These are phyloP conservation scores for Graptemys geographica DNA, from an alignment of 2,797 vertebrate genomes.

Conservation along the genomic window DNA sequence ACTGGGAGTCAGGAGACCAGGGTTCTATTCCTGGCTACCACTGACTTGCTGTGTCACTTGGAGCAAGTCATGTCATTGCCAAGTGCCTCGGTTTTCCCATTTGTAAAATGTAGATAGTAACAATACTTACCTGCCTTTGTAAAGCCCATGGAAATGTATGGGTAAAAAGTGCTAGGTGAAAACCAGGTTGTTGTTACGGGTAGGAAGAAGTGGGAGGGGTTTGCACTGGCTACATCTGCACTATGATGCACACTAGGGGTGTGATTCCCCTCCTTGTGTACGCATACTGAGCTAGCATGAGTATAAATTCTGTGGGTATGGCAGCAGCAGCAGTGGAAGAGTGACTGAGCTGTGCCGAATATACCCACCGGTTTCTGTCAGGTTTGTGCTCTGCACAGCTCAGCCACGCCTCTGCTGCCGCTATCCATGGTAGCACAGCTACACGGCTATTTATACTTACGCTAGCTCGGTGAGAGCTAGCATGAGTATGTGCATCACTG, in stretches of 20 bases:
- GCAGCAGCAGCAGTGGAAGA: background rate
- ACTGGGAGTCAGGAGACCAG: background rate
- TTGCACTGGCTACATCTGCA: background rate
- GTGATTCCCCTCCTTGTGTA: background rate
- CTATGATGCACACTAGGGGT: background rate
- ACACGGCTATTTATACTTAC: background rate
- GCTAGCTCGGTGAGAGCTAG: background rate
- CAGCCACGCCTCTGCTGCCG: background rate
- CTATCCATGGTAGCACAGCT: background rate
- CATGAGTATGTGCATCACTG: background rate
- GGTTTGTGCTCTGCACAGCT: background rate
- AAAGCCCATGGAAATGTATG: background rate
- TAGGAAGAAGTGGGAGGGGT: background rate
- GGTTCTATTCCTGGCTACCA: background rate
- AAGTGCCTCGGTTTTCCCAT: background rate
- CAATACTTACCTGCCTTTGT: background rate
- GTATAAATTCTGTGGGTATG: background rate
- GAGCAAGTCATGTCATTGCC: background rate
- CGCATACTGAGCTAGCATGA: background rate
- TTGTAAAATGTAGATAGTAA: background rate
- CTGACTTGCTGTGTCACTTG: background rate
- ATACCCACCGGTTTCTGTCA: background rate
- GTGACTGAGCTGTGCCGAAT: background rate
- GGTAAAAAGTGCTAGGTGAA: background rate
- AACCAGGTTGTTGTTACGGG: background rate